A percentile compares a stretch with the other conserved stretches of the same genome.
phyloP scores from a whole-genome alignment of 2,888 invertebrate genomes.

The Mechanitis messenoides region DNA sequence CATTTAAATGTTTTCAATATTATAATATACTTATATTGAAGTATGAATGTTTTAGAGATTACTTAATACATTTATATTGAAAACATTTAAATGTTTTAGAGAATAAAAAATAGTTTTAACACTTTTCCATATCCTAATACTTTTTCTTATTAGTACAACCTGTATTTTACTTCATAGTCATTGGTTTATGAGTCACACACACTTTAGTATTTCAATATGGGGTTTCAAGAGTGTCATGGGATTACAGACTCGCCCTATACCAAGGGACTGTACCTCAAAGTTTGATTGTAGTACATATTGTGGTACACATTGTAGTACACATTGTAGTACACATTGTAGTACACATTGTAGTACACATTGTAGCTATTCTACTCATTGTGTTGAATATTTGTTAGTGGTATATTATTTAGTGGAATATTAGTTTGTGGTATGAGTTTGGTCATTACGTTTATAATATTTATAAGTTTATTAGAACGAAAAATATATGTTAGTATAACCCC shows the following conservation, averaged over 20 bases:
- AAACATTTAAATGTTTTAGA: no score
- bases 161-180: conserved; percentile 10
- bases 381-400: not conserved
- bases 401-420: no score
- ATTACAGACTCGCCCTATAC: conserved; percentile 35
- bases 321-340: conserved; percentile 1
- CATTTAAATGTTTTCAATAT: no score
- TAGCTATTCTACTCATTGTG: conserved; percentile 4
- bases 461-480: not conserved
- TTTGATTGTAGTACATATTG: conserved; percentile 29
- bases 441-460: conserved; percentile 9
- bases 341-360: conserved; percentile 28
- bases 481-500: no score
- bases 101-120: no score
- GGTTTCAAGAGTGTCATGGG: conserved; percentile 36
- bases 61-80: no score
- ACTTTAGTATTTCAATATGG: conserved; percentile 48
- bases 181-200: conserved; percentile 28
- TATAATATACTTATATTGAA: no score
- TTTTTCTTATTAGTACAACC: no score
- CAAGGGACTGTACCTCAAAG: conserved; percentile 39
- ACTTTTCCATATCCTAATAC: no score
- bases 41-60: no score
- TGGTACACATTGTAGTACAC: no score
- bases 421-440: conserved; percentile 4